Evolutionary conservation across 2,113 vertebrate genomes (phyloP).

Genomic region (Columbina picui): DNA sequence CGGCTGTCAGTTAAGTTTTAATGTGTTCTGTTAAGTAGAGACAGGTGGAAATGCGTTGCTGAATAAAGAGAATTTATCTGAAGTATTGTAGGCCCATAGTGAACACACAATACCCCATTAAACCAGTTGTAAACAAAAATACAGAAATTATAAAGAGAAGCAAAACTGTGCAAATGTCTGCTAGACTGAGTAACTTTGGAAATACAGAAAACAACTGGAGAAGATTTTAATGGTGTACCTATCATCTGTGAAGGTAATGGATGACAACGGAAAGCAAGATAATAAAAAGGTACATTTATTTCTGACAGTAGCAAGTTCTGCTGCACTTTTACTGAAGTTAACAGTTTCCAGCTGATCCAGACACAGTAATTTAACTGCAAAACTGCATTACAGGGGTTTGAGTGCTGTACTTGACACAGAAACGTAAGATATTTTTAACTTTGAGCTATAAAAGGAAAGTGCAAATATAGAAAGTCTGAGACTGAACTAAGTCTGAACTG

Average conservation of each 20-base stretch:
- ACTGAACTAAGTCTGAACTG: constrained; percentile 22
- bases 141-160: not conserved
- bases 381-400: not conserved
- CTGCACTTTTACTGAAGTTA: not conserved
- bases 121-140: not conserved
- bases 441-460: constrained; percentile 43
- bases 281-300: constrained; percentile 14
- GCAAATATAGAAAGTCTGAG: constrained; percentile 39
- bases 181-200: not conserved
- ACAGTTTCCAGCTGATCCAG: constrained; percentile 10
- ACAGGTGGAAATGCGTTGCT: not conserved
- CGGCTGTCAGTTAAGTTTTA: not conserved
- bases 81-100: not conserved
- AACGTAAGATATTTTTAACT: constrained; percentile 54
- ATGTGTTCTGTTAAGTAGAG: not conserved
- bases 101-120: not conserved
- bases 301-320: not conserved
- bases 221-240: not conserved
- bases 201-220: not conserved
- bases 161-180: not conserved
- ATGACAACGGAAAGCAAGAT: not conserved
- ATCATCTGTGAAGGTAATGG: not conserved
- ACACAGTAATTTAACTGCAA: not conserved
- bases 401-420: constrained; percentile 21
- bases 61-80: not conserved